A percentile compares a stretch with the other conserved stretches of the same genome.
phyloP scores from a whole-genome alignment of 2,797 vertebrate genomes.

The Oreochromis mossambicus region DNA sequence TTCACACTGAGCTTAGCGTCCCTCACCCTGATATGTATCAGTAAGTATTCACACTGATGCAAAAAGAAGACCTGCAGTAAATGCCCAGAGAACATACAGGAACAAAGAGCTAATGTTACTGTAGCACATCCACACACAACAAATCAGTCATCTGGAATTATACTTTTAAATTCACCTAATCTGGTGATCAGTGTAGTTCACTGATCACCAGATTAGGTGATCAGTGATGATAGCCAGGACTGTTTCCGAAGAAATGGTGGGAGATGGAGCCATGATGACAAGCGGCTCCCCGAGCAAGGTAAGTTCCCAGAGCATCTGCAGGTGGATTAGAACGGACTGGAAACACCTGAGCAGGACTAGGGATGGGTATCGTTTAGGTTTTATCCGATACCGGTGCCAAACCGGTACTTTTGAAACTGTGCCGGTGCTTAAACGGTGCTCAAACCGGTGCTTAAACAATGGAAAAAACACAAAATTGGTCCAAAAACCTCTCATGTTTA shows the following conservation, averaged over 20 bases:
- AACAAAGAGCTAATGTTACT: background rate
- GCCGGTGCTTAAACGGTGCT: too few relatives aligned
- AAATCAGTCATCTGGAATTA: background rate
- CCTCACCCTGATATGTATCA: background rate
- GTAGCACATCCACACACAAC: background rate
- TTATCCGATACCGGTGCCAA: too few relatives aligned
- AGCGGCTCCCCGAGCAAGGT: conserved; percentile 89
- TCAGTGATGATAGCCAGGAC: conserved; percentile 87
- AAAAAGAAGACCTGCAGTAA: background rate
- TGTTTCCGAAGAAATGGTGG: conserved; percentile 84
- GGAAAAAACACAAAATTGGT: too few relatives aligned
- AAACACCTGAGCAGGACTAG: conserved; percentile 89
- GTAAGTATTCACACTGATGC: background rate
- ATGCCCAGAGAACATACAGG: background rate
- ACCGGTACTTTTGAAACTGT: too few relatives aligned
- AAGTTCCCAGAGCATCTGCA: conserved; percentile 95
- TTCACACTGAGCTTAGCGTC: background rate
- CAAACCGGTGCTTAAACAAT: too few relatives aligned
- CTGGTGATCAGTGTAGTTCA: background rate
- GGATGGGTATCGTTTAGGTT: too few relatives aligned
- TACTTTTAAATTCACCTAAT: background rate
- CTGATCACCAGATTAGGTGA: too few relatives aligned
- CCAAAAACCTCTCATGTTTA: too few relatives aligned
- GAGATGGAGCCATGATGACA: conserved; percentile 88
- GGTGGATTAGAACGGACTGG: conserved; percentile 86